Percentiles rank a stretch among this genome's conserved stretches.
phyloP scores from a whole-genome alignment of 2,113 vertebrate species.

The Pachypanchax playfairii region DNA sequence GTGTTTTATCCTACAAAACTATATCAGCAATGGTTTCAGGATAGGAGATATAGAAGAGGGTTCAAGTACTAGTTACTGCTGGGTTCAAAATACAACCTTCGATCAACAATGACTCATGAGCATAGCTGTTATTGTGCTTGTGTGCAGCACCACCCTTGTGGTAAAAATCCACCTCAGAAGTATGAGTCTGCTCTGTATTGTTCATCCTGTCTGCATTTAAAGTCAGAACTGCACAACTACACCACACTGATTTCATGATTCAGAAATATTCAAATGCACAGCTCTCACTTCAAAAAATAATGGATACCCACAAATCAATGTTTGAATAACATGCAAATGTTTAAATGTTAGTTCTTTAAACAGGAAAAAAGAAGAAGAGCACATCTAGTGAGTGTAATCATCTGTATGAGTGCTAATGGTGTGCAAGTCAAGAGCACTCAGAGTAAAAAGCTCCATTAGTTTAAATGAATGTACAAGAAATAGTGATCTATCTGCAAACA shows the following conservation, averaged over 20 bases:
- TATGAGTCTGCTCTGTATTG: constrained; percentile 9
- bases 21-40: not conserved
- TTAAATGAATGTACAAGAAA: constrained; percentile 33
- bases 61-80: constrained; percentile 2
- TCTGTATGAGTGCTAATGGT: constrained; percentile 34
- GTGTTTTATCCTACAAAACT: constrained; percentile 12
- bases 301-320: not conserved
- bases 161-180: constrained; percentile 20
- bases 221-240: not conserved
- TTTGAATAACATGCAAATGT: not conserved
- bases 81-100: constrained; percentile 29
- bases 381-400: constrained; percentile 8
- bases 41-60: not conserved
- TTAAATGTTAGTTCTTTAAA: constrained; percentile 2
- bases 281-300: not conserved
- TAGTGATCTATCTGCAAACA: constrained; percentile 12
- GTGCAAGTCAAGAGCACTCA: constrained; percentile 28
- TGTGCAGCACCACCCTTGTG: constrained; percentile 28
- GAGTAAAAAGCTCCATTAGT: constrained; percentile 30
- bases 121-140: constrained; percentile 33
- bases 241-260: not conserved
- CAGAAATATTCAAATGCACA: not conserved
- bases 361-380: not conserved
- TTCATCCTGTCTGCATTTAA: not conserved
- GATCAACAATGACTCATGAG: constrained; percentile 59